A percentile compares a stretch with the other conserved stretches of the same genome.
Conservation (phyloP, 2,888 invertebrate genomes). For the Morpho helenor region DNA sequence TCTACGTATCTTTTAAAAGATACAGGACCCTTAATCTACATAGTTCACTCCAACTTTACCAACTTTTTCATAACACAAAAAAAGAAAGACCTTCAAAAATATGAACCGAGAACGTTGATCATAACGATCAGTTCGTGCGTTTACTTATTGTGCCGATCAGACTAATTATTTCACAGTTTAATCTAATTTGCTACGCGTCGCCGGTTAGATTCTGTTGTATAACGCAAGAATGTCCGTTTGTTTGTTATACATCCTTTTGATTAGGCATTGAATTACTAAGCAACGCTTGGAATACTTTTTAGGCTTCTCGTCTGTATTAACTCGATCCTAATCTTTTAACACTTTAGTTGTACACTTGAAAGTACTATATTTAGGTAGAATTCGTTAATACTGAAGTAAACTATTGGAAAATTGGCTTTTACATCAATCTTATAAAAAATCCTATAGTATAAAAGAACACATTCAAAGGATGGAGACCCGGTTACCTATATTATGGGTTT, state of each 20-base stretch:
- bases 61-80: conserved; percentile 4
- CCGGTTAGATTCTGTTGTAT: conserved; percentile 22
- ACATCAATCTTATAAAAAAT: too few relatives aligned
- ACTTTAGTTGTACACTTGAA: not conserved
- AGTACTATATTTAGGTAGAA: not conserved
- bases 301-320: conserved; percentile 9
- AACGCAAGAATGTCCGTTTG: conserved; percentile 21
- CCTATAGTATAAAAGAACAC: too few relatives aligned
- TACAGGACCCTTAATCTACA: not conserved
- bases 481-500: too few relatives aligned
- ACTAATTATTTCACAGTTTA: conserved; percentile 69
- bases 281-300: conserved; percentile 5
- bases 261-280: conserved; percentile 12
- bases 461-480: too few relatives aligned
- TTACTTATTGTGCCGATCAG: conserved; percentile 41
- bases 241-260: conserved; percentile 25
- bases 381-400: not conserved
- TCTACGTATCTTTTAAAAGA: not conserved
- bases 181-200: conserved; percentile 59
- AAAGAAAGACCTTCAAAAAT: conserved; percentile 18
- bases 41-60: not conserved
- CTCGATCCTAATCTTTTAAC: conserved; percentile 9
- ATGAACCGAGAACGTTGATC: conserved; percentile 17
- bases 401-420: too few relatives aligned
- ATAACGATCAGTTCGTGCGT: conserved; percentile 39